Conservation (phyloP, 30 jellyfish, hydroid and myxozoan species). For the Chironex yamaguchii region DNA sequence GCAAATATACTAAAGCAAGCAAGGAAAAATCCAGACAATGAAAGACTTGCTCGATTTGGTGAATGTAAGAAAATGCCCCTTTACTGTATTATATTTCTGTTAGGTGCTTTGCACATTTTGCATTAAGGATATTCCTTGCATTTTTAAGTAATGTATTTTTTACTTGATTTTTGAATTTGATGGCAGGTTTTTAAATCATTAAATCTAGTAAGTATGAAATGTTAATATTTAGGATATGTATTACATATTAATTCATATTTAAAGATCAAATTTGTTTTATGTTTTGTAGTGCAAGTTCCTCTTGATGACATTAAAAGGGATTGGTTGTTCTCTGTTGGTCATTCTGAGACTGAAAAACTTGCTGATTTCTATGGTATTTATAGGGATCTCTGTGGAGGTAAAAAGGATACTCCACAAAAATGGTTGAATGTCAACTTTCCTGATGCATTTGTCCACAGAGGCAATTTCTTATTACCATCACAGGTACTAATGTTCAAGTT, state of each 20-base stretch:
- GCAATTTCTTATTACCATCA: not conserved
- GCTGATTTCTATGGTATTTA: not conserved
- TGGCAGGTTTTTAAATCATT: no score
- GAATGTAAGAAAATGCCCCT: not conserved
- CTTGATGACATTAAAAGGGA: not conserved
- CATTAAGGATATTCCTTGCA: no score
- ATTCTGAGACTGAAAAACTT: not conserved
- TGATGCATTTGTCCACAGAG: not conserved
- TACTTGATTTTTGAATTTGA: no score
- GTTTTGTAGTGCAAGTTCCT: not conserved
- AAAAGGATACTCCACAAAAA: not conserved
- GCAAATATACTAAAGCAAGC: not conserved
- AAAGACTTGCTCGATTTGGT: not conserved
- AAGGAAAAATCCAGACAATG: not conserved
- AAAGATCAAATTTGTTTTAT: not conserved
- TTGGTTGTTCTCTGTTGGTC: not conserved
- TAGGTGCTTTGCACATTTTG: no score
- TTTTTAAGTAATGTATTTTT: no score
- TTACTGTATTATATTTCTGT: no score
- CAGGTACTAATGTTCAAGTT: no score
- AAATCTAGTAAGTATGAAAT: no score
- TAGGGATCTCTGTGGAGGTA: not conserved
- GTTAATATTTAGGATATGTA: no score
- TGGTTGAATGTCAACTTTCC: not conserved
- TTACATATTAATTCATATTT: no score